These are phyloP conservation scores for Clarias laeviceps DNA, from an alignment of 2,797 vertebrate species.

Conservation along the genomic window DNA sequence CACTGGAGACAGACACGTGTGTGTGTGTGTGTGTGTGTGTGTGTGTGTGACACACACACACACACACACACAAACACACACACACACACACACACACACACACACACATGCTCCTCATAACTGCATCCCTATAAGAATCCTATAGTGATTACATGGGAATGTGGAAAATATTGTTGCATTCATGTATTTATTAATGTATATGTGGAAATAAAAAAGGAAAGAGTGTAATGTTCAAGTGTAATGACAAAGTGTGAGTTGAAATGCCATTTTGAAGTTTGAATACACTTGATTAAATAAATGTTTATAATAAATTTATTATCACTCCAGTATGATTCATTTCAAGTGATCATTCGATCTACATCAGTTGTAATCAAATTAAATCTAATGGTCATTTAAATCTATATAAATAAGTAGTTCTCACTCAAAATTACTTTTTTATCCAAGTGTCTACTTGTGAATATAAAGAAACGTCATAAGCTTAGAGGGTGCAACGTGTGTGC, in stretches of 20 bases:
- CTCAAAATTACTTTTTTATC: too few relatives aligned
- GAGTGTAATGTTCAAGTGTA: neutral
- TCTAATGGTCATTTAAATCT: too few relatives aligned
- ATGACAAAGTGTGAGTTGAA: neutral
- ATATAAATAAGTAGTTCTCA: too few relatives aligned
- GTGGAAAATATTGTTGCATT: neutral
- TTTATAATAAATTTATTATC: neutral
- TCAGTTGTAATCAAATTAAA: too few relatives aligned
- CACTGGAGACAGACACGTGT: slow-evolving; percentile 12
- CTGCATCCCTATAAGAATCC: neutral
- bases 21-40: slow-evolving; percentile 35
- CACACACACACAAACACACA: too few relatives aligned
- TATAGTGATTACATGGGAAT: neutral
- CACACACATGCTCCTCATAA: slow-evolving; percentile 16
- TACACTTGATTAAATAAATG: neutral
- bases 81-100: too few relatives aligned
- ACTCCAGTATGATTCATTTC: too few relatives aligned
- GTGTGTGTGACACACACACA: too few relatives aligned
- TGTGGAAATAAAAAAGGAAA: neutral
- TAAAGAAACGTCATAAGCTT: too few relatives aligned
- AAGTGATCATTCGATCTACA: too few relatives aligned
- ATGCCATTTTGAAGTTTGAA: neutral
- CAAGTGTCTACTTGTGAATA: too few relatives aligned
- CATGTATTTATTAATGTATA: neutral
- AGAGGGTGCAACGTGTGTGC: too few relatives aligned